Evolutionary conservation across 92 coral and sea anemone genomes (phyloP).

Genomic region (Porites divaricata): DNA sequence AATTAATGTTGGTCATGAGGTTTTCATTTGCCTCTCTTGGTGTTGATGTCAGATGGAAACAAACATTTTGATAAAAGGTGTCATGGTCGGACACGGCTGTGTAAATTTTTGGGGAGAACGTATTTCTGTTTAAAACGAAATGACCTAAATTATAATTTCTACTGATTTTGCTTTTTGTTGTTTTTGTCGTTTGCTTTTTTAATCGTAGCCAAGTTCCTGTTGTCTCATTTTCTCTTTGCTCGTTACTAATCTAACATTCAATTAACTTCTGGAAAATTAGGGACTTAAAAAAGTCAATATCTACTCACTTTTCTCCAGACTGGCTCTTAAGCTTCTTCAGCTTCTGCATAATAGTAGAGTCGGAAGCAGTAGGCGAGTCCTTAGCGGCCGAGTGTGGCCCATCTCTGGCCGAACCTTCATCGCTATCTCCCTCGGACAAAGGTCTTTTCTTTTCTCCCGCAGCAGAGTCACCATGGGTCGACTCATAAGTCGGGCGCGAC

Average conservation of each 20-base stretch:
- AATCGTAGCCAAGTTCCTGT: too few relatives aligned
- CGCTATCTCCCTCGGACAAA: conserved; percentile 92
- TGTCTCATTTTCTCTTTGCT: too few relatives aligned
- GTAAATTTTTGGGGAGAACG: background rate
- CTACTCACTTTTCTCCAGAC: conserved; percentile 89
- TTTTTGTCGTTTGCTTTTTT: too few relatives aligned
- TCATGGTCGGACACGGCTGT: conserved; percentile 6
- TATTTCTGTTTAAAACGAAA: background rate
- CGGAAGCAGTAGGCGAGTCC: conserved; percentile 81
- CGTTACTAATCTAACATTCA: too few relatives aligned
- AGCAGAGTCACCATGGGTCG: conserved; percentile 24
- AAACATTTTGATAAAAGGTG: background rate
- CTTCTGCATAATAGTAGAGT: conserved; percentile 78
- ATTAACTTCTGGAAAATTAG: too few relatives aligned
- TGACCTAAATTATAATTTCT: background rate
- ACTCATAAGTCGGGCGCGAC: conserved; percentile 77
- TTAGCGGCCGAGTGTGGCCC: conserved; percentile 55
- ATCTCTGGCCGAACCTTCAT: conserved; percentile 76
- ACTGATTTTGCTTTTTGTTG: background rate
- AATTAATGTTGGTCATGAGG: background rate
- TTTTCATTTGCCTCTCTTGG: background rate
- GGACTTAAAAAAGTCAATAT: too few relatives aligned
- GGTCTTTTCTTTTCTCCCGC: conserved; percentile 67
- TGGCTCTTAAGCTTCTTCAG: conserved; percentile 79
- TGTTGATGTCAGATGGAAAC: background rate